Base-by-base conservation (phyloP, 2,888 invertebrate genomes). In the Tenthredo amoena region DNA sequence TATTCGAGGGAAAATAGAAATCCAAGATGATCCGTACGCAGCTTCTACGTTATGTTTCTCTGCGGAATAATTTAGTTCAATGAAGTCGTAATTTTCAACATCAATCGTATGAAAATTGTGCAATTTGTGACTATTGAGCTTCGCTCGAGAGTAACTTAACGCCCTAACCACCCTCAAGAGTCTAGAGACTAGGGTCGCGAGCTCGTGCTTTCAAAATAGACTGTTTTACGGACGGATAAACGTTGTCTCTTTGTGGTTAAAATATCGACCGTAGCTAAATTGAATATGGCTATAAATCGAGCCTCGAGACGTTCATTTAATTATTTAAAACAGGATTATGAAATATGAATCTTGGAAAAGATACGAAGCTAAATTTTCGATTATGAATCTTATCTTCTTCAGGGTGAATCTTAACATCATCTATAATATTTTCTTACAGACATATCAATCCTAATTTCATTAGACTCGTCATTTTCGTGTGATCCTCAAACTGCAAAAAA, bases 251-350 rank as follows among this genome's bases (percentile, higher is more conserved):
- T 43, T 43, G 68, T 26, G 43, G 72, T 43, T 74, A n/a, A 9
- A 43, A 74, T 43, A 74, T 74, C 43, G n/a, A 43, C 43, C 31
- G 34, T 62, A 62, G 55, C 26, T 21, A 26, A 26, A 18, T 68
- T 34, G n/a, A 71, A 71, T 71, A 37, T 18, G 37, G 71, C 71
- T 37, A n/a, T 37, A 34, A 71, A 71, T 74, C 72, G 43, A 21
- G 34, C 72, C 40, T 74, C 72, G 26, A 74, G 12, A 74, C 21
- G 40, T 43, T 40, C 26, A 43, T n/a, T 74, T 74, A 40, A 40
- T 18, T 43, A 74, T 74, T 40, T 21, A 74, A 1, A 15, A 74
- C 40, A 34, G 37, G 21, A 74, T 21, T 10, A 62, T 62, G 12
- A 62, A 62, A 62, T 21, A 21, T 62, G 62, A 62, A 62, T 62